Evolutionary conservation across 2,888 invertebrate genomes (phyloP).

Genomic region (Epicampocera succincta): DNA sequence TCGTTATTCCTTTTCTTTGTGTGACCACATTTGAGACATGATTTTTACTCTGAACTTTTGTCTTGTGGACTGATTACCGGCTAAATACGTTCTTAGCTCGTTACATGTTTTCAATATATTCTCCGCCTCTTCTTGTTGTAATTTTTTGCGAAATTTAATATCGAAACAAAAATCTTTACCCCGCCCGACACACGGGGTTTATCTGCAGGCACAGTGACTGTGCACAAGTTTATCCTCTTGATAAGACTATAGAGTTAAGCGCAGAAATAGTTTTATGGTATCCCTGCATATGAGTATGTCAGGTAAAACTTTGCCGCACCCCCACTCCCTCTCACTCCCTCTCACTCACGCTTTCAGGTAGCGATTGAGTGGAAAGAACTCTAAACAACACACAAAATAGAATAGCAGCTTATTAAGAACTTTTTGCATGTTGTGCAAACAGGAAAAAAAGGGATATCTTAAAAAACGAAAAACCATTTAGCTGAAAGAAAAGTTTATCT

Average conservation of each 20-base stretch:
- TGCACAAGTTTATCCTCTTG: conserved; percentile 59
- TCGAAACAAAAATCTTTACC: not conserved
- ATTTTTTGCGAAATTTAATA: conserved; percentile 1
- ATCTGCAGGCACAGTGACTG: conserved; percentile 19
- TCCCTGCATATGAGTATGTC: conserved; percentile 23
- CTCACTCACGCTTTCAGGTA: conserved; percentile 27
- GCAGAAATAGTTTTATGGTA: conserved; percentile 66
- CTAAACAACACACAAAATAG: conserved; percentile 48
- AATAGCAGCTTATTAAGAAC: conserved; percentile 54
- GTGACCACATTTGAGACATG: not conserved
- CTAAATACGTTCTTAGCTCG: conserved; percentile 36
- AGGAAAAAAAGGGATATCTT: not conserved
- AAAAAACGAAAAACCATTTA: conserved; percentile 1
- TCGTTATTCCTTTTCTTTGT: too few relatives aligned
- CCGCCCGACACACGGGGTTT: conserved; percentile 4
- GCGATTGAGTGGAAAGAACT: conserved; percentile 45
- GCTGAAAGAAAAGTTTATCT: conserved; percentile 43
- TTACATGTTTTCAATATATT: conserved; percentile 2
- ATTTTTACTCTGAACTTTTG: conserved; percentile 43
- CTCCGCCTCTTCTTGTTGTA: not conserved
- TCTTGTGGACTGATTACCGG: conserved; percentile 30
- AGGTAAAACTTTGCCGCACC: conserved; percentile 28
- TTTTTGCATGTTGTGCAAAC: conserved; percentile 36
- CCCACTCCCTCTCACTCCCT: too few relatives aligned
- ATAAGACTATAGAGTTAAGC: conserved; percentile 50